Conservation (phyloP, 2,797 vertebrate species). For the Melanotaenia trifasciata region DNA sequence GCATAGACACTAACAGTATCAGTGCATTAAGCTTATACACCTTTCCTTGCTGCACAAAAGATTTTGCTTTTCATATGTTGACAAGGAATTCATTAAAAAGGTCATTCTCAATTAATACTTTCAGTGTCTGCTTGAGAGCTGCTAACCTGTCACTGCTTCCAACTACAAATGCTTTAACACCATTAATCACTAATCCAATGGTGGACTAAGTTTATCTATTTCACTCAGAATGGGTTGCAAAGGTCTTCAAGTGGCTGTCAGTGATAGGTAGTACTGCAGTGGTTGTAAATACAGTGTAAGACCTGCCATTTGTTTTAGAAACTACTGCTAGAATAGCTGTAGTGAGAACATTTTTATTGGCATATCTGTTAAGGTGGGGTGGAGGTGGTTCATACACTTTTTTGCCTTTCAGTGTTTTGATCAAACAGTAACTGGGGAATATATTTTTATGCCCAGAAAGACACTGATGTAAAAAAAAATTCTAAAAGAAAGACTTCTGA, state of each 20-base stretch:
- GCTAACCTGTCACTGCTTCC: conserved; percentile 36
- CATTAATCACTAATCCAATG: conserved; percentile 38
- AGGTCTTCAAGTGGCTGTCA: conserved; percentile 39
- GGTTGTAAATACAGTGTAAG: conserved; percentile 15
- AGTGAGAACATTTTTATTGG: not conserved
- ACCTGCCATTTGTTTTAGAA: not conserved
- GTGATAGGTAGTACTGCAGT: conserved; percentile 14
- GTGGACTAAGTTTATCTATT: conserved; percentile 40
- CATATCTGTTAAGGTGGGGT: not conserved
- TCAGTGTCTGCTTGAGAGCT: conserved; percentile 39
- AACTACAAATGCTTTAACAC: conserved; percentile 24
- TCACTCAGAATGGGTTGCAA: conserved; percentile 9
- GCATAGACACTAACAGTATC: conserved; percentile 15
- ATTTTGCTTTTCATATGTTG: conserved; percentile 28
- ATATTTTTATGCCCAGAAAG: not conserved
- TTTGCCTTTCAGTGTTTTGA: too few species aligned
- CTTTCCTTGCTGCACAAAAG: conserved; percentile 2
- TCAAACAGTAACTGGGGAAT: too few species aligned
- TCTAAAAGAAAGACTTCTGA: not conserved
- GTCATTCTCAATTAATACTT: conserved; percentile 59
- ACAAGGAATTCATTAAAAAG: conserved; percentile 50
- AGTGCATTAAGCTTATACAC: conserved; percentile 18
- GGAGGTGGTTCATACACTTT: not conserved
- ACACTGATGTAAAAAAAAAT: not conserved
- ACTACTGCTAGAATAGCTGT: not conserved